Evolutionary conservation across 2,797 vertebrate genomes (phyloP).

Genomic region (Melanotaenia nigrans): DNA sequence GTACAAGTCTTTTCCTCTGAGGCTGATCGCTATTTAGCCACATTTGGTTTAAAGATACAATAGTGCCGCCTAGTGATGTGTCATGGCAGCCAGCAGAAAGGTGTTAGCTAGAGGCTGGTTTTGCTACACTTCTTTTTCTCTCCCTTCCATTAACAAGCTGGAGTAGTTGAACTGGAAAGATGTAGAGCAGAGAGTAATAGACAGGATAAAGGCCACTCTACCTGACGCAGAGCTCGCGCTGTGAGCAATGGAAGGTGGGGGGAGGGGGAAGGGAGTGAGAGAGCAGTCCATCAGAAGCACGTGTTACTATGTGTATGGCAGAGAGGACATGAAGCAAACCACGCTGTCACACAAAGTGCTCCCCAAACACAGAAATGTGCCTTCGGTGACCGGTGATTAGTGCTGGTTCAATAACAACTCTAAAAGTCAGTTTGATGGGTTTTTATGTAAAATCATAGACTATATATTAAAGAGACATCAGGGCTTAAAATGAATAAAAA

Average conservation of each 20-base stretch:
- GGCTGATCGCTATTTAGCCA: conserved; percentile 1
- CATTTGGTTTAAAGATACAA: conserved; percentile 38
- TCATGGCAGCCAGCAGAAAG: conserved; percentile 67
- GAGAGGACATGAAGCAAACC: conserved; percentile 39
- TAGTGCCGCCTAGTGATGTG: conserved; percentile 50
- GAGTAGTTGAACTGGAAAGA: conserved; percentile 48
- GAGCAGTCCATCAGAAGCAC: conserved; percentile 70
- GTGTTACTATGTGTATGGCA: conserved; percentile 54
- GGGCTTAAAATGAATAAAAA: not conserved
- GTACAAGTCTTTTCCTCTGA: not conserved
- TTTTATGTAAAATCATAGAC: not conserved
- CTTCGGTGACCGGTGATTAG: conserved; percentile 37
- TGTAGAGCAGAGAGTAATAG: conserved; percentile 68
- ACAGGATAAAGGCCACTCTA: conserved; percentile 87
- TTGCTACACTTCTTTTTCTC: conserved; percentile 45
- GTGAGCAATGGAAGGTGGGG: conserved; percentile 73
- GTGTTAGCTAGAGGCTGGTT: conserved; percentile 51
- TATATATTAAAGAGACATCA: not conserved
- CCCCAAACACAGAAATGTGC: conserved; percentile 26
- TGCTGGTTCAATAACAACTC: conserved; percentile 32
- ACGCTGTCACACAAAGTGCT: conserved; percentile 30
- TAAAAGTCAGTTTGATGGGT: conserved; percentile 18
- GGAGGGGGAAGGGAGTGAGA: conserved; percentile 62
- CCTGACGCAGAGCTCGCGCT: conserved; percentile 99
- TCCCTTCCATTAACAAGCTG: conserved; percentile 45